phyloP scores from a whole-genome alignment of 2,797 vertebrate species.

The Rhinoraja longicauda region DNA sequence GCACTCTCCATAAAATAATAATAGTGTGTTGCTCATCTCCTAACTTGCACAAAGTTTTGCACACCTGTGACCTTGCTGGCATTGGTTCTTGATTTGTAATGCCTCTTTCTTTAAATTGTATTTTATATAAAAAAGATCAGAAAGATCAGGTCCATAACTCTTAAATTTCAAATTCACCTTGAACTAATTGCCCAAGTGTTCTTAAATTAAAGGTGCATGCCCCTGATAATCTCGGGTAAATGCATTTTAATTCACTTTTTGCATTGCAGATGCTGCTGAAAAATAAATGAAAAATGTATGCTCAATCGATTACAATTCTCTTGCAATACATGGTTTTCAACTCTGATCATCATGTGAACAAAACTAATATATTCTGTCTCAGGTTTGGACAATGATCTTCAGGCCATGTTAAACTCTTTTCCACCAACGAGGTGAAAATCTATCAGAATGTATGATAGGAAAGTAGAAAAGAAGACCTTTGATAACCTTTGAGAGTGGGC shows the following conservation, averaged over 20 bases:
- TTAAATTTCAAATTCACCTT: neutral
- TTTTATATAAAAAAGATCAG: too few relatives aligned
- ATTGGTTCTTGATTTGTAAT: neutral
- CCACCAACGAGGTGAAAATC: constrained; percentile 40
- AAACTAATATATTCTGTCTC: constrained; percentile 90
- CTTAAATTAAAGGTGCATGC: neutral
- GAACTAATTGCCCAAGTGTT: neutral
- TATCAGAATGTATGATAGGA: constrained; percentile 42
- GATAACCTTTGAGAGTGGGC: neutral
- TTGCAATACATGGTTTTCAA: constrained; percentile 96
- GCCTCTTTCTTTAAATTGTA: neutral
- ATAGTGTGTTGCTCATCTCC: neutral
- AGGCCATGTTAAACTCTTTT: constrained; percentile 48
- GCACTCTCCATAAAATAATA: neutral
- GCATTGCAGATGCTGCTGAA: too few relatives aligned
- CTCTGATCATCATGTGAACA: constrained; percentile 79
- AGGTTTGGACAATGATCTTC: constrained; percentile 92
- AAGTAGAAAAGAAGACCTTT: neutral
- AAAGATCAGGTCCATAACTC: neutral
- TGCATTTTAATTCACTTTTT: too few relatives aligned
- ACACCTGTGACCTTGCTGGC: neutral
- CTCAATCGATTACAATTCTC: constrained; percentile 40
- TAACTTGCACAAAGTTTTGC: neutral
- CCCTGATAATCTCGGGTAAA: neutral
- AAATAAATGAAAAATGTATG: neutral